Conservation (phyloP, 2,888 invertebrate species). For the Parascotia fuliginaria region DNA sequence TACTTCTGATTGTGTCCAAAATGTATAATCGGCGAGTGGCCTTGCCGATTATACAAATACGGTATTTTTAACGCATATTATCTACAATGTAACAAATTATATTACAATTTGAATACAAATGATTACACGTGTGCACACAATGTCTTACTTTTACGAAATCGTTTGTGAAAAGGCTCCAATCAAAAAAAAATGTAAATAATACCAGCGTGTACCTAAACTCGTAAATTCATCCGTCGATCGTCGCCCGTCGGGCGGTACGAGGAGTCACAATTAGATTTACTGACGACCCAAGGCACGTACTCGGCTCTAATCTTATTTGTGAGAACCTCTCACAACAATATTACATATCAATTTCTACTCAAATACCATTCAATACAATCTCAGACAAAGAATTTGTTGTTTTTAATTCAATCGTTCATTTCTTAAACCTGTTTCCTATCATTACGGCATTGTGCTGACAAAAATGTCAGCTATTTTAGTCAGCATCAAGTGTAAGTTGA, state of each 20-base stretch:
- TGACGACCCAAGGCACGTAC: slow-evolving; percentile 53
- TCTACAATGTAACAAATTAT: background rate
- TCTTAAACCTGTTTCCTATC: too few species aligned
- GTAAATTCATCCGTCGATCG: slow-evolving; percentile 36
- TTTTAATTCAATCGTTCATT: too few species aligned
- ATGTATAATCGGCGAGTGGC: too few species aligned
- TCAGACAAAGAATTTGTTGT: slow-evolving; percentile 12
- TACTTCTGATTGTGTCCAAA: too few species aligned
- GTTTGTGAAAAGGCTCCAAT: slow-evolving; percentile 15
- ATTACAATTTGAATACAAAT: too few species aligned
- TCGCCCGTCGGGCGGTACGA: slow-evolving; percentile 30
- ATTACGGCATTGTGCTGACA: too few species aligned
- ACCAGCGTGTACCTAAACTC: slow-evolving; percentile 21
- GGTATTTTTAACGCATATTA: background rate
- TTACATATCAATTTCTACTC: slow-evolving; percentile 51
- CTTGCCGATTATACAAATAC: too few species aligned
- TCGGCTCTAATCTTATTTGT: slow-evolving; percentile 59
- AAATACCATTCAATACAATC: slow-evolving; percentile 30
- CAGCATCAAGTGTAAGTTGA: too few species aligned
- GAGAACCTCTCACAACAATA: slow-evolving; percentile 55
- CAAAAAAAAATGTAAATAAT: slow-evolving; percentile 38
- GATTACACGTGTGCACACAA: slow-evolving; percentile 12
- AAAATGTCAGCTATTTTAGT: too few species aligned
- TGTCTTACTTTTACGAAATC: slow-evolving; percentile 11
- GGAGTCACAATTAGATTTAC: slow-evolving; percentile 58